Conservation (phyloP, 2,888 invertebrate genomes). For the Tromatobia lineatoria region DNA sequence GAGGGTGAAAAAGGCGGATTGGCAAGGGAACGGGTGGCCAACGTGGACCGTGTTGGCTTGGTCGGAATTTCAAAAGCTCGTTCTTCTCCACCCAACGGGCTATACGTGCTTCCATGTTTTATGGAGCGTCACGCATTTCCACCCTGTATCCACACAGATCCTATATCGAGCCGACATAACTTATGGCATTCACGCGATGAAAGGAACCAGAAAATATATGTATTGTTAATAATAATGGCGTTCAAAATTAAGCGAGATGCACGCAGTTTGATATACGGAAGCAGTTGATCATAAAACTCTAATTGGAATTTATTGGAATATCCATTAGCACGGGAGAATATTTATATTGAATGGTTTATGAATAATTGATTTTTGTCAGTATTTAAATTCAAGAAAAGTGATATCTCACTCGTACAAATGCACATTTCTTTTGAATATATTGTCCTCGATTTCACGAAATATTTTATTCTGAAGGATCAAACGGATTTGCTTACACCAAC, state of each 20-base stretch:
- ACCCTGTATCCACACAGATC: constrained; percentile 47
- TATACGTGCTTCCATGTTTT: constrained; percentile 68
- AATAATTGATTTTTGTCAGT: too few species aligned
- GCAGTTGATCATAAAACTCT: neutral
- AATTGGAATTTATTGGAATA: too few species aligned
- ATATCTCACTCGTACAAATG: too few species aligned
- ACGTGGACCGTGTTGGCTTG: constrained; percentile 46
- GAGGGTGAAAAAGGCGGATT: constrained; percentile 21
- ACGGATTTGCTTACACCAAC: too few species aligned
- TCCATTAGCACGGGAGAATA: too few species aligned
- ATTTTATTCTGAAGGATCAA: too few species aligned
- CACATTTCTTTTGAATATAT: too few species aligned
- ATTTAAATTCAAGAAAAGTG: too few species aligned
- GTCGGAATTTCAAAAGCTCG: constrained; percentile 68
- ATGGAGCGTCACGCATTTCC: constrained; percentile 68
- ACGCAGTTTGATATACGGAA: neutral
- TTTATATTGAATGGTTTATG: too few species aligned
- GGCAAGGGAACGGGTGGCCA: constrained; percentile 29
- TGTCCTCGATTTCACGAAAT: too few species aligned
- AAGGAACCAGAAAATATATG: constrained; percentile 15
- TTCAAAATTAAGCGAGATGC: neutral
- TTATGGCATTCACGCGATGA: constrained; percentile 45
- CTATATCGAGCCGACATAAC: constrained; percentile 37
- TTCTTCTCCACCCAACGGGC: constrained; percentile 24
- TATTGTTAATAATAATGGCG: constrained; percentile 9